Evolutionary conservation across 2,888 invertebrate species (phyloP).

Genomic region (Rhabditoides inermis): DNA sequence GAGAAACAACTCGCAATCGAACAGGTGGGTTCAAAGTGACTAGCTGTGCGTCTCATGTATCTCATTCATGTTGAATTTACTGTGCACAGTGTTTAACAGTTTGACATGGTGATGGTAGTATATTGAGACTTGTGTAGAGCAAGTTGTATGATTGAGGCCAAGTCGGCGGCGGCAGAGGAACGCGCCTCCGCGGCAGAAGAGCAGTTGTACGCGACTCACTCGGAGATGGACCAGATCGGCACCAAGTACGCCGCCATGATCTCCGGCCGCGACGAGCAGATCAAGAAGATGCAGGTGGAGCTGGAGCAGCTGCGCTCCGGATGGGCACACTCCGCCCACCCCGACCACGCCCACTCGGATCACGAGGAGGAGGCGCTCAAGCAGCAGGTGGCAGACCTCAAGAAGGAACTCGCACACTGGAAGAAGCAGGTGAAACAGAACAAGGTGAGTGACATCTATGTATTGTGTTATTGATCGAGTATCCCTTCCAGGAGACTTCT

Average conservation of each 20-base stretch:
- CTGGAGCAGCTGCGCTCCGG: no score
- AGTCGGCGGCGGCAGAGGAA: no score
- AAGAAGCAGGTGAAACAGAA: slow-evolving; percentile 12
- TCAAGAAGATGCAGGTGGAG: slow-evolving; percentile 36
- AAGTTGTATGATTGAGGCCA: no score
- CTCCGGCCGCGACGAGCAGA: slow-evolving; percentile 34
- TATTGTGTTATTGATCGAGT: not conserved
- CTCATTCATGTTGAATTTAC: no score
- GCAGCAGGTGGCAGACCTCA: slow-evolving; percentile 9
- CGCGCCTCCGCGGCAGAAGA: no score
- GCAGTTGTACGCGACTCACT: slow-evolving; percentile 24
- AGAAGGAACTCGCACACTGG: slow-evolving; percentile 23
- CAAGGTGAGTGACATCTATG: not conserved
- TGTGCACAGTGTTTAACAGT: no score
- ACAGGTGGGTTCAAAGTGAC: no score
- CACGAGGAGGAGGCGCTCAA: slow-evolving; percentile 5
- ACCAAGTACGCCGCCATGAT: slow-evolving; percentile 29
- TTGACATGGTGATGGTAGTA: no score
- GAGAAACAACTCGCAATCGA: slow-evolving; percentile 28
- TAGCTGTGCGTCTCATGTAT: no score
- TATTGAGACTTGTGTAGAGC: no score
- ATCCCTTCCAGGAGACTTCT: slow-evolving; percentile 1
- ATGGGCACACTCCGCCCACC: no score
- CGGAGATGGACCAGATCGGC: slow-evolving; percentile 34
- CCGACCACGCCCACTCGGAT: no score